These are phyloP conservation scores for Drosophila sturtevanti DNA, from an alignment of 1,140 invertebrate species.

Conservation along the genomic window DNA sequence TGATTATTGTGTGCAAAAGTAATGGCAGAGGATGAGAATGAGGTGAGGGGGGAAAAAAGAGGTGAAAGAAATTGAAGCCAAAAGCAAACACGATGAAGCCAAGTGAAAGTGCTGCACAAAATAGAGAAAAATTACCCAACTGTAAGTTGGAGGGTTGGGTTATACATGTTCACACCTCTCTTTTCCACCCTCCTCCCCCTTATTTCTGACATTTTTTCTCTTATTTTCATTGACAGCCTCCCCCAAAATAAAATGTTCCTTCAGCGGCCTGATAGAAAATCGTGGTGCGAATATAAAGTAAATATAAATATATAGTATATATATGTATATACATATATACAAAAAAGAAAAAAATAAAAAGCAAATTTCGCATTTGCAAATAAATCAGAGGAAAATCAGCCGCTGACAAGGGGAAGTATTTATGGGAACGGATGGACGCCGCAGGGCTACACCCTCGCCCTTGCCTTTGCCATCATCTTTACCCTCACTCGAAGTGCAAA, in stretches of 20 bases:
- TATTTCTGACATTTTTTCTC: background rate
- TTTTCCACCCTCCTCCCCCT: background rate
- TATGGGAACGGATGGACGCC: constrained; percentile 64
- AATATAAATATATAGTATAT: constrained; percentile 69
- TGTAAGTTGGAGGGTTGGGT: constrained; percentile 18
- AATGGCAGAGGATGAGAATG: constrained; percentile 12
- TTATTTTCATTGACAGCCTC: background rate
- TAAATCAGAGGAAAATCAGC: constrained; percentile 80
- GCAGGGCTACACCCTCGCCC: constrained; percentile 30
- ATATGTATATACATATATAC: background rate
- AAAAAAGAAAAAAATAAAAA: constrained; percentile 63
- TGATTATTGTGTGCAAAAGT: constrained; percentile 72
- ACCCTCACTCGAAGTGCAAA: constrained; percentile 46
- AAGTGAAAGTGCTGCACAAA: constrained; percentile 73
- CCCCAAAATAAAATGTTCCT: background rate
- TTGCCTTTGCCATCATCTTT: background rate
- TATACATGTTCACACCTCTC: constrained; percentile 73
- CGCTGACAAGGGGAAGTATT: constrained; percentile 80
- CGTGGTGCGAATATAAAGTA: constrained; percentile 80
- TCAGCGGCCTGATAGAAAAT: constrained; percentile 19
- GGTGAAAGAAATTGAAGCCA: constrained; percentile 1
- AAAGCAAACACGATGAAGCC: constrained; percentile 47
- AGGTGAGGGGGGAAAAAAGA: constrained; percentile 15
- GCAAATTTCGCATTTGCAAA: constrained; percentile 81
- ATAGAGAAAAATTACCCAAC: constrained; percentile 70